Conservation (phyloP, 2,888 invertebrate species). For the Pseudeuparius sepicola region DNA sequence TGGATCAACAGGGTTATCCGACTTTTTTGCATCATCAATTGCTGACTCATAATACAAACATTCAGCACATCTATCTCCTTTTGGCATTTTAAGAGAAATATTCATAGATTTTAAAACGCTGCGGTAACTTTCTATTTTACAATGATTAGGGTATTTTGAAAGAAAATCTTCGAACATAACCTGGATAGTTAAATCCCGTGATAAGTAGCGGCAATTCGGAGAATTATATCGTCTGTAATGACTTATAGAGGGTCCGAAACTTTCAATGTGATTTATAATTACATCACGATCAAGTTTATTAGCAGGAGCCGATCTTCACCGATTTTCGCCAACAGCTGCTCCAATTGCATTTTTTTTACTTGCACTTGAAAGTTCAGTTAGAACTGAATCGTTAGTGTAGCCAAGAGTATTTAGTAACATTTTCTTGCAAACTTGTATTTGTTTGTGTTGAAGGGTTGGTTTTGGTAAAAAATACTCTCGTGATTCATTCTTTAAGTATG, state of each 20-base stretch:
- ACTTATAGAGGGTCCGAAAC: slow-evolving; percentile 11
- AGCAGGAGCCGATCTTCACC: slow-evolving; percentile 11
- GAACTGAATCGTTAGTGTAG: slow-evolving; percentile 11
- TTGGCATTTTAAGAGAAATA: slow-evolving; percentile 15
- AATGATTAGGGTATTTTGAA: slow-evolving; percentile 9
- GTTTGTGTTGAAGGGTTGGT: slow-evolving; percentile 10
- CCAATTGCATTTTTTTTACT: slow-evolving; percentile 11
- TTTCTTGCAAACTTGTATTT: slow-evolving; percentile 11
- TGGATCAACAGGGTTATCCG: slow-evolving; percentile 8
- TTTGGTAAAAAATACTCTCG: slow-evolving; percentile 12
- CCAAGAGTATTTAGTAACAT: slow-evolving; percentile 10
- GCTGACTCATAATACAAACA: slow-evolving; percentile 10
- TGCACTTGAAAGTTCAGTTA: slow-evolving; percentile 12
- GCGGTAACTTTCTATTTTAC: slow-evolving; percentile 11
- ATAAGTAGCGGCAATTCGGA: slow-evolving; percentile 11
- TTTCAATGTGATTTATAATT: slow-evolving; percentile 14
- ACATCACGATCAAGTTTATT: slow-evolving; percentile 12
- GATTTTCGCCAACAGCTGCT: slow-evolving; percentile 12
- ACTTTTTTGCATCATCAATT: slow-evolving; percentile 10
- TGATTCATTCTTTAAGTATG: slow-evolving; percentile 11
- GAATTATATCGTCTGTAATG: slow-evolving; percentile 12
- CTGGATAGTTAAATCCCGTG: slow-evolving; percentile 13
- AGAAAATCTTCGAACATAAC: slow-evolving; percentile 14
- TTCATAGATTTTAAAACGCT: slow-evolving; percentile 14
- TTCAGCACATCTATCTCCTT: slow-evolving; percentile 12